Conservation (phyloP, 2,113 vertebrate species). For the Sorex fumeus region DNA sequence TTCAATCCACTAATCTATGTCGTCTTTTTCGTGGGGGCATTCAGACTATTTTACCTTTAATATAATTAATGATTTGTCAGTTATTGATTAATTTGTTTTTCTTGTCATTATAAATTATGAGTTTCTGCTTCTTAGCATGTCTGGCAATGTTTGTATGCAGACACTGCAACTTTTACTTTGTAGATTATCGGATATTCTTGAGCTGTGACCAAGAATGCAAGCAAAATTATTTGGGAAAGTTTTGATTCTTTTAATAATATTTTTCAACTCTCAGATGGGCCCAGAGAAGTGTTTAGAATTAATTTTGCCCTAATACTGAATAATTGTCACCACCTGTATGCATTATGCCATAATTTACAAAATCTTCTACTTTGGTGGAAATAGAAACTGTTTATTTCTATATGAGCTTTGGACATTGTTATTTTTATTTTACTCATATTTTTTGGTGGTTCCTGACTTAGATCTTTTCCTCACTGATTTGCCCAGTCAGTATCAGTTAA, state of each 20-base stretch:
- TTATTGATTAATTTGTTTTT: conserved; percentile 27
- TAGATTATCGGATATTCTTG: background rate
- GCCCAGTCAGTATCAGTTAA: background rate
- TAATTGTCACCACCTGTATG: background rate
- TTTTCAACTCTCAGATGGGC: background rate
- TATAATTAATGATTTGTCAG: background rate
- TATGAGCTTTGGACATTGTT: background rate
- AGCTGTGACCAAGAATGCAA: background rate
- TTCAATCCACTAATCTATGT: background rate
- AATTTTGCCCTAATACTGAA: background rate
- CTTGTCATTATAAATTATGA: background rate
- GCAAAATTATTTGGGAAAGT: background rate
- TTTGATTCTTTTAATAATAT: background rate
- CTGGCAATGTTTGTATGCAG: background rate
- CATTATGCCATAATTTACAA: background rate
- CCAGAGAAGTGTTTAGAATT: background rate
- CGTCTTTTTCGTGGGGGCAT: background rate
- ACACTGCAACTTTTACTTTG: background rate
- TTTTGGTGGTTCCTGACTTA: background rate
- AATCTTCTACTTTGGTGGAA: background rate
- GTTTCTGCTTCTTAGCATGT: background rate
- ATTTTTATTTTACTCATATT: background rate
- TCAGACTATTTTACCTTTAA: conserved; percentile 34
- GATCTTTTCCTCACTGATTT: background rate
- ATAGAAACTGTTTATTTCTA: background rate